Conservation (phyloP, 2,113 vertebrate species). For the Centropristis striata region DNA sequence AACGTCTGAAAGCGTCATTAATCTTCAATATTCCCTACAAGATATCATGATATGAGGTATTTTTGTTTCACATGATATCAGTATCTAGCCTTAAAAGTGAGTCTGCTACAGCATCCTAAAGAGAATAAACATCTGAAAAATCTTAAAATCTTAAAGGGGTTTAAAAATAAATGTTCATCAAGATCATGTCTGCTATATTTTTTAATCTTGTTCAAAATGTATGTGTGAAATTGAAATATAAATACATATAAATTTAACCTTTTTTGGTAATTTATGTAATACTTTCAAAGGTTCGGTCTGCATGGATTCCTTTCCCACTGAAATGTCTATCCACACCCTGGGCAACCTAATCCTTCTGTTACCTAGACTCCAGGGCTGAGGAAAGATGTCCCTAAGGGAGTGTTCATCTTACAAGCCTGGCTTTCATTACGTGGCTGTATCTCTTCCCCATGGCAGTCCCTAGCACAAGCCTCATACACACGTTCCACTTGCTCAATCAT, state of each 20-base stretch:
- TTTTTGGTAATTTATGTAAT: background rate
- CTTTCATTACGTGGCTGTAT: conserved; percentile 51
- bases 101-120: too few species aligned
- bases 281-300: background rate
- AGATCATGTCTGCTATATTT: too few species aligned
- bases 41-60: too few species aligned
- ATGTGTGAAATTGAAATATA: background rate
- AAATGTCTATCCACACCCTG: background rate
- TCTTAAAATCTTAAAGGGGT: too few species aligned
- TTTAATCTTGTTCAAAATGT: background rate
- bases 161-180: too few species aligned
- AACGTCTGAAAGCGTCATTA: too few species aligned
- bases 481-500: background rate
- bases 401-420: conserved; percentile 27
- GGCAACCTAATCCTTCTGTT: conserved; percentile 51
- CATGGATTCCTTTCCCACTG: background rate
- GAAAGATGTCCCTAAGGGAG: conserved; percentile 28
- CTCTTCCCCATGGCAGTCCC: conserved; percentile 16
- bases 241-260: background rate
- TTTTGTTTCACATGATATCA: too few species aligned
- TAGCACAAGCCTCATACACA: background rate
- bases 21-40: too few species aligned
- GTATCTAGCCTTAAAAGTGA: too few species aligned
- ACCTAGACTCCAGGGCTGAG: conserved; percentile 31
- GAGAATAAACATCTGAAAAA: too few species aligned